Evolutionary conservation across 2,113 vertebrate genomes (phyloP).

Genomic region (Corapipo altera): DNA sequence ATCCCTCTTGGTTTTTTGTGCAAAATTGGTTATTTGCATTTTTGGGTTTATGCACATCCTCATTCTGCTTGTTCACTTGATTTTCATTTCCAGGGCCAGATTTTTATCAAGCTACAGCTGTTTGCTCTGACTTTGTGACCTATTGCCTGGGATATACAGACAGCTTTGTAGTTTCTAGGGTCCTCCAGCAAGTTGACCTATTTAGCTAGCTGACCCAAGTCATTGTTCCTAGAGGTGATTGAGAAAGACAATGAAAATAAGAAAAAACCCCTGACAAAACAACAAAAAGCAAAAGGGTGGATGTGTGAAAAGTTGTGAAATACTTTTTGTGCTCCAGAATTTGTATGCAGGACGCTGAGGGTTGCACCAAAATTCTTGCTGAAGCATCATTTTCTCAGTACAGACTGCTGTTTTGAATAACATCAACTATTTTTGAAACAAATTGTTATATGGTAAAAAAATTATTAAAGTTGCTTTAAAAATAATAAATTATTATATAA

Average conservation of each 20-base stretch:
- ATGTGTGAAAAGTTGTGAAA: background rate
- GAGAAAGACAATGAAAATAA: background rate
- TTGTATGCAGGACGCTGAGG: background rate
- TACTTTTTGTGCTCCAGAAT: background rate
- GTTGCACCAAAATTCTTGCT: background rate
- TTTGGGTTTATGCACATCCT: background rate
- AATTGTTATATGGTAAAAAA: background rate
- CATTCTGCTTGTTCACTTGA: background rate
- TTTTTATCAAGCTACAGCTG: background rate
- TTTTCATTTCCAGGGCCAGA: background rate
- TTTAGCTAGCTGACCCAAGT: background rate
- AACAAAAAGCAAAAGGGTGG: background rate
- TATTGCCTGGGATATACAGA: background rate
- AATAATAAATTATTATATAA: background rate
- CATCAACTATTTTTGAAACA: background rate
- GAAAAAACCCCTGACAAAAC: background rate
- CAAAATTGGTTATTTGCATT: background rate
- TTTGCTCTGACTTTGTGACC: background rate
- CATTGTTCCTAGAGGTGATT: background rate
- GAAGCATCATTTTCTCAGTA: background rate
- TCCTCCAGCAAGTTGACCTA: background rate
- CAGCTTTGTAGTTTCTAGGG: background rate
- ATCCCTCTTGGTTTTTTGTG: background rate
- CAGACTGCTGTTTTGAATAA: background rate
- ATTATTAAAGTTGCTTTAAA: background rate